A percentile compares a stretch with the other conserved stretches of the same genome.
phyloP scores from a whole-genome alignment of 2,797 vertebrate species.

The Buphagus erythrorhynchus region DNA sequence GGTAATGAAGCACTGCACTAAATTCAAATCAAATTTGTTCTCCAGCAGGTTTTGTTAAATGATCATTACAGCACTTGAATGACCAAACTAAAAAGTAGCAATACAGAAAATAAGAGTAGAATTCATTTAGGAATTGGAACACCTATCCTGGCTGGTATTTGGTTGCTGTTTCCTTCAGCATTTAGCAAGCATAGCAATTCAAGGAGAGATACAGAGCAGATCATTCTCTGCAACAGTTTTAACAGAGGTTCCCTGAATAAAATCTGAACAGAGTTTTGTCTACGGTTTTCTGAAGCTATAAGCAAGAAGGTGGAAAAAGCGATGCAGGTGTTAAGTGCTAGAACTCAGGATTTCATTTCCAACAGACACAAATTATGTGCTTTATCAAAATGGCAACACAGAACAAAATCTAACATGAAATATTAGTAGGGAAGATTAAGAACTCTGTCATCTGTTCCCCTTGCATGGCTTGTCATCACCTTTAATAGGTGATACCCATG shows the following conservation, averaged over 20 bases:
- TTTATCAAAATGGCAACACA: background rate
- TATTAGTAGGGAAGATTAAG: background rate
- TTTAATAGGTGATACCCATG: background rate
- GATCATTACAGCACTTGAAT: background rate
- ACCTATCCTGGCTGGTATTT: background rate
- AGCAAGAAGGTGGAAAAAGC: background rate
- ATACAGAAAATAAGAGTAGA: background rate
- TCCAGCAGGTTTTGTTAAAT: background rate
- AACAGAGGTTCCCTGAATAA: background rate
- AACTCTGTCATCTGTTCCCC: background rate
- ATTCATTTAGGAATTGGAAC: background rate
- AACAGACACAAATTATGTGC: background rate
- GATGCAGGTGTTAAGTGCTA: background rate
- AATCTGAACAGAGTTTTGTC: background rate
- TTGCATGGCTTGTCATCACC: background rate
- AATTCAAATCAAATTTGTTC: background rate
- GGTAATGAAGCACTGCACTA: background rate
- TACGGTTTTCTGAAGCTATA: background rate
- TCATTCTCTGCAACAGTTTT: background rate
- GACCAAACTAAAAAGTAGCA: background rate
- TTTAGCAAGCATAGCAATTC: background rate
- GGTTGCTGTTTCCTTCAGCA: background rate
- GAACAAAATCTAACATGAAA: conserved; percentile 5
- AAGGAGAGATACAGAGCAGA: background rate
- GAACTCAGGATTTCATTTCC: background rate